A percentile compares a stretch with the other conserved stretches of the same genome.
These are phyloP conservation scores for Siniperca chuatsi DNA, from an alignment of 2,113 vertebrate genomes.

Conservation along the genomic window DNA sequence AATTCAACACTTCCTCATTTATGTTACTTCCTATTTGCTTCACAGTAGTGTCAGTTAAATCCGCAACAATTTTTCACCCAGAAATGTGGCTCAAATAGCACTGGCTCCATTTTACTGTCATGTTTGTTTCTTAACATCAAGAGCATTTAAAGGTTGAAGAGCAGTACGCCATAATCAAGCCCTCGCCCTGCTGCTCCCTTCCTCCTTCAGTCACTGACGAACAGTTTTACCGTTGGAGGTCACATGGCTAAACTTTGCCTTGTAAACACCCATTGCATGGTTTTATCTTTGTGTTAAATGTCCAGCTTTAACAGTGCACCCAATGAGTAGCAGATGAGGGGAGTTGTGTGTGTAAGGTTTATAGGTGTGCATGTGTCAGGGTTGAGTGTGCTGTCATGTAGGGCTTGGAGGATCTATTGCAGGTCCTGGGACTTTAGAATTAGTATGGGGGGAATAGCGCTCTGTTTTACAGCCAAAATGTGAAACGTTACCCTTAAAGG, in stretches of 20 bases:
- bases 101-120: constrained; percentile 6
- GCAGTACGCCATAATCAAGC: constrained; percentile 27
- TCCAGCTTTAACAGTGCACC: constrained; percentile 52
- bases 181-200: constrained; percentile 49
- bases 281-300: constrained; percentile 75
- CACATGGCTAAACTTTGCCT: constrained; percentile 72
- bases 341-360: constrained; percentile 59
- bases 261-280: constrained; percentile 68
- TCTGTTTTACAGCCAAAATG: constrained; percentile 60
- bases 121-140: constrained; percentile 41
- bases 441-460: constrained; percentile 33
- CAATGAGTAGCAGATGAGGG: constrained; percentile 80
- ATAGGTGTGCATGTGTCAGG: constrained; percentile 62
- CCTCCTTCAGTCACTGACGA: constrained; percentile 56
- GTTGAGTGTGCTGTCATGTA: constrained; percentile 62
- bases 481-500: constrained; percentile 51
- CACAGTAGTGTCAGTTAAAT: not conserved
- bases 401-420: constrained; percentile 62
- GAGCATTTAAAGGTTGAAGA: constrained; percentile 68
- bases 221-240: constrained; percentile 54
- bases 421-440: constrained; percentile 51
- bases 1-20: constrained; percentile 30
- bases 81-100: not conserved
- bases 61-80: not conserved
- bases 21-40: constrained; percentile 23